These are phyloP conservation scores for Mimachlamys varia DNA, from an alignment of 2,888 invertebrate genomes.

Conservation along the genomic window DNA sequence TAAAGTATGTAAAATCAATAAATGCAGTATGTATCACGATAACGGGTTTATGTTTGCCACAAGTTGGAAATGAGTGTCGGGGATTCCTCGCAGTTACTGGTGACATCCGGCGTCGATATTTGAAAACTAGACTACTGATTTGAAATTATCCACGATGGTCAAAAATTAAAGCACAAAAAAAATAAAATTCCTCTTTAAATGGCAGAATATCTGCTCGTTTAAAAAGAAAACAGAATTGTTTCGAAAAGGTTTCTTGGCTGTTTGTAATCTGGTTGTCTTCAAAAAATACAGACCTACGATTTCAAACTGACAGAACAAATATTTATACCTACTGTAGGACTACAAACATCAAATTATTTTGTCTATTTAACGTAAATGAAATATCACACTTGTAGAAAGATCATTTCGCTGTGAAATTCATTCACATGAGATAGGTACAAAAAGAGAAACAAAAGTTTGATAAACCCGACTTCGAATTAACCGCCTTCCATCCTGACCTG, in stretches of 20 bases:
- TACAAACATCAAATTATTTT: no score
- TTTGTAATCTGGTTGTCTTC: no score
- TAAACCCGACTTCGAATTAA: not conserved
- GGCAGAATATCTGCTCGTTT: no score
- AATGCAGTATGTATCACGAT: not conserved
- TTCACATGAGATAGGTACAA: not conserved
- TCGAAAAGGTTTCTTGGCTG: no score
- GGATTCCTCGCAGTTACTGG: not conserved
- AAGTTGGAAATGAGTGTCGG: not conserved
- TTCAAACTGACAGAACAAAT: no score
- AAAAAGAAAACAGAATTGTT: no score
- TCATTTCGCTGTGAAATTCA: not conserved
- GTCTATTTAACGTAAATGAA: no score
- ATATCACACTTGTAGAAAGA: not conserved
- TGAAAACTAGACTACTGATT: not conserved
- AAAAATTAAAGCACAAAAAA: no score
- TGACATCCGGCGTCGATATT: not conserved
- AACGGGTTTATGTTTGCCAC: not conserved
- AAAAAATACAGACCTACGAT: no score
- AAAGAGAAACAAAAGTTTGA: not conserved
- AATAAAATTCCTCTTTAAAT: no score
- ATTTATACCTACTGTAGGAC: no score
- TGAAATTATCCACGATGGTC: no score
- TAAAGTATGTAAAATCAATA: not conserved
- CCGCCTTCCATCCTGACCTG: not conserved